Evolutionary conservation across 2,113 vertebrate species (phyloP).

Genomic region (Dendrocopos noguchii): DNA sequence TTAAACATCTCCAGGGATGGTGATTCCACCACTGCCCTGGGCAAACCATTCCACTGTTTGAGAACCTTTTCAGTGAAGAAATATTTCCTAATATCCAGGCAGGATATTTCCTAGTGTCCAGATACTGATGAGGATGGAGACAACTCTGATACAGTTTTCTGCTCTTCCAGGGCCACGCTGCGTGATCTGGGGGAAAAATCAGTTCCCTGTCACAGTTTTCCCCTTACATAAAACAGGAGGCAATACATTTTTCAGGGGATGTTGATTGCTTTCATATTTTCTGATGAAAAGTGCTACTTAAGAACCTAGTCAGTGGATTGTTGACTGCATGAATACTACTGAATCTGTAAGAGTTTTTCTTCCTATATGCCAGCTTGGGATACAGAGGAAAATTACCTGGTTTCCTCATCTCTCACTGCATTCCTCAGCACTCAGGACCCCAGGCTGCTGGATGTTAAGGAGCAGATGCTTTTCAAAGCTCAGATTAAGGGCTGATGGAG

Average conservation of each 20-base stretch:
- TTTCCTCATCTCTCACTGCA: slow-evolving; percentile 21
- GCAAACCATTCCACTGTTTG: too few relatives aligned
- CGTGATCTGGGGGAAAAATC: not conserved
- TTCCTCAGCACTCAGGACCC: not conserved
- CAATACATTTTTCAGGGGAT: slow-evolving; percentile 8
- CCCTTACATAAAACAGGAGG: not conserved
- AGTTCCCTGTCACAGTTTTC: not conserved
- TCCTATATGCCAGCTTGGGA: not conserved
- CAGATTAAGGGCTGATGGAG: not conserved
- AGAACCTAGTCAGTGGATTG: not conserved
- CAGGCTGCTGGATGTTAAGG: not conserved
- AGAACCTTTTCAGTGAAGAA: too few relatives aligned
- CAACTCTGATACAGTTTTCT: not conserved
- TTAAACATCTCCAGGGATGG: too few relatives aligned
- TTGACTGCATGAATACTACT: not conserved
- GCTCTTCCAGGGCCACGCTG: not conserved
- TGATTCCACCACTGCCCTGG: too few relatives aligned
- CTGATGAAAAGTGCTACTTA: not conserved
- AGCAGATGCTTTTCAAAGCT: slow-evolving; percentile 31
- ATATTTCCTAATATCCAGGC: too few relatives aligned
- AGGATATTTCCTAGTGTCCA: too few relatives aligned
- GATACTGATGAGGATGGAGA: not conserved
- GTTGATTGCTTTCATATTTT: slow-evolving; percentile 24
- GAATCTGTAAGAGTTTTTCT: not conserved
- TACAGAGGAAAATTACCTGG: slow-evolving; percentile 1